A percentile compares a stretch with the other conserved stretches of the same genome.
phyloP scores from a whole-genome alignment of 2,797 vertebrate species.

The Takifugu rubripes region DNA sequence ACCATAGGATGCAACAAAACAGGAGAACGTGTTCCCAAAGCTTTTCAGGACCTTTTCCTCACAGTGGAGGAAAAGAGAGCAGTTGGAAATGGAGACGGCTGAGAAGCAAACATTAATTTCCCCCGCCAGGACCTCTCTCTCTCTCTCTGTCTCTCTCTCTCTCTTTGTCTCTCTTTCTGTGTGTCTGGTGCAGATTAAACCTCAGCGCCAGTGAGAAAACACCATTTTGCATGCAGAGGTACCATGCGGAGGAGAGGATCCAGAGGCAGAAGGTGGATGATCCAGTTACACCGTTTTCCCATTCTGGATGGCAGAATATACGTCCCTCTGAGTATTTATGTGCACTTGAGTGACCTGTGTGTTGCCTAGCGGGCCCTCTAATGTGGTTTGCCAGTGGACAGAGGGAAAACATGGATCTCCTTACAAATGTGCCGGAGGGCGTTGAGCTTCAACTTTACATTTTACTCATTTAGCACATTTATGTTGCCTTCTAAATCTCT shows the following conservation, averaged over 20 bases:
- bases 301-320: slow-evolving; percentile 25
- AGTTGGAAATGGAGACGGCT: slow-evolving; percentile 61
- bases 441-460: slow-evolving; percentile 14
- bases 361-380: slow-evolving; percentile 18
- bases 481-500: slow-evolving; percentile 32
- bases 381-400: slow-evolving; percentile 50
- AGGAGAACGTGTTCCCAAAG: no score
- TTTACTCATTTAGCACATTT: slow-evolving; percentile 28
- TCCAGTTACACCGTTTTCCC: slow-evolving; percentile 37
- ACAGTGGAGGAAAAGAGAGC: slow-evolving; percentile 46
- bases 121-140: slow-evolving; percentile 54
- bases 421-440: slow-evolving; percentile 12
- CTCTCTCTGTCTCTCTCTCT: no score
- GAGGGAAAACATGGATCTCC: slow-evolving; percentile 31
- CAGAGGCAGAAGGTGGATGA: slow-evolving; percentile 31
- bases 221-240: slow-evolving; percentile 11
- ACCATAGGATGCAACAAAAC: neutral
- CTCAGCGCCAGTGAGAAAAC: slow-evolving; percentile 38
- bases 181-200: slow-evolving; percentile 66
- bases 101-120: slow-evolving; percentile 75
- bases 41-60: slow-evolving; percentile 57
- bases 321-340: slow-evolving; percentile 13
- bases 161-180: no score
- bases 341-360: slow-evolving; percentile 15
- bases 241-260: slow-evolving; percentile 23